Conservation (phyloP, 2,888 invertebrate species). For the Agrypnus murinus region DNA sequence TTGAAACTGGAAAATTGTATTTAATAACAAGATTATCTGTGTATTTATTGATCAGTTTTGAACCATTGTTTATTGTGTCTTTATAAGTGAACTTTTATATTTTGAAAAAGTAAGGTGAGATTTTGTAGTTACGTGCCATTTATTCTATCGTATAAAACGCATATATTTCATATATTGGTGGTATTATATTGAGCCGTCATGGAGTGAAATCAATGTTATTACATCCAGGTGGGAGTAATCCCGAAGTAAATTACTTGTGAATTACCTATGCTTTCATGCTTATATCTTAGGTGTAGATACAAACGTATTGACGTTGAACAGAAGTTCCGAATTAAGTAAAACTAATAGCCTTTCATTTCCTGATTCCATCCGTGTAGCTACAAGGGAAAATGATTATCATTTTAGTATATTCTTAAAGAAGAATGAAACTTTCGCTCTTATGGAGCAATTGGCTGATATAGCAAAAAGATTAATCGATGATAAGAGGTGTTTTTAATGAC, state of each 20-base stretch:
- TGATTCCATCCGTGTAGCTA: slow-evolving; percentile 90
- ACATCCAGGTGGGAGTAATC: too few species aligned
- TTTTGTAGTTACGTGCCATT: too few species aligned
- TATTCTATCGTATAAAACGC: too few species aligned
- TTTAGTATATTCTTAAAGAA: slow-evolving; percentile 95
- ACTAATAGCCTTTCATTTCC: slow-evolving; percentile 86
- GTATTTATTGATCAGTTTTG: too few species aligned
- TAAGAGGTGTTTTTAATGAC: slow-evolving; percentile 90
- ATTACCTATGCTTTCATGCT: slow-evolving; percentile 96
- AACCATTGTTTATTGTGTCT: too few species aligned
- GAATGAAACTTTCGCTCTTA: slow-evolving; percentile 91
- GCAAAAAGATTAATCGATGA: slow-evolving; percentile 94
- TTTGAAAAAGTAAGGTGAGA: too few species aligned
- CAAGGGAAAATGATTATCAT: slow-evolving; percentile 89
- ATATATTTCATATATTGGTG: too few species aligned
- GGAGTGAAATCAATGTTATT: too few species aligned
- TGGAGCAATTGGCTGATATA: slow-evolving; percentile 96
- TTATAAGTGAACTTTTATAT: too few species aligned
- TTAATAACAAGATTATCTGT: too few species aligned
- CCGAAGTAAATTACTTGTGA: slow-evolving; percentile 95
- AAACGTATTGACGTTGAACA: slow-evolving; percentile 91
- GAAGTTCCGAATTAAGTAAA: slow-evolving; percentile 88
- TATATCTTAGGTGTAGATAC: slow-evolving; percentile 94
- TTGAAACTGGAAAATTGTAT: too few species aligned
- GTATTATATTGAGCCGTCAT: too few species aligned